A percentile compares a stretch with the other conserved stretches of the same genome.
Evolutionary conservation across 2,888 invertebrate species (phyloP).

Genomic region (Caenorhabditis imperialis): DNA sequence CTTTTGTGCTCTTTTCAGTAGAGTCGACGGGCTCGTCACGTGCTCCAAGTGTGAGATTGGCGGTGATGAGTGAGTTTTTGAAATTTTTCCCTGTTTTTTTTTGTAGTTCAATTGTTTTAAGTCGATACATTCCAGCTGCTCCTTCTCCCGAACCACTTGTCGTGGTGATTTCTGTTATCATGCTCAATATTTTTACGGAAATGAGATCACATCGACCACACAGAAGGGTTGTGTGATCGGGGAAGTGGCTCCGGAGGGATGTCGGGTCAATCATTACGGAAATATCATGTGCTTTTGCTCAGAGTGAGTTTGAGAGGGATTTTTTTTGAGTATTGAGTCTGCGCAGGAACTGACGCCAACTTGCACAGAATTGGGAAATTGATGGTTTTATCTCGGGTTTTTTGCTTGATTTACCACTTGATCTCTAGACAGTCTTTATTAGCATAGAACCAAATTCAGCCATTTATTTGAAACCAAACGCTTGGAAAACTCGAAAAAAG

Average conservation of each 20-base stretch:
- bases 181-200: conserved; percentile 50
- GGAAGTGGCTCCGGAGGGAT: conserved; percentile 44
- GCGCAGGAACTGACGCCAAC: too few species aligned
- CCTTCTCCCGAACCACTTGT: conserved; percentile 24
- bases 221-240: conserved; percentile 61
- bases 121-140: conserved; percentile 6
- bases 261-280: conserved; percentile 59
- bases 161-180: conserved; percentile 52
- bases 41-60: background rate
- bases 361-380: too few species aligned
- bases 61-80: background rate
- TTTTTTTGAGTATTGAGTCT: background rate
- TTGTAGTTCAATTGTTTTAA: too few species aligned
- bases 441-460: too few species aligned
- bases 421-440: too few species aligned
- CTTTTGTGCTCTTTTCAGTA: background rate
- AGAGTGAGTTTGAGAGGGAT: conserved; percentile 27
- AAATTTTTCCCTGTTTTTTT: background rate
- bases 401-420: too few species aligned
- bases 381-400: too few species aligned
- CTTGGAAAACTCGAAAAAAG: too few species aligned
- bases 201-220: conserved; percentile 29
- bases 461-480: too few species aligned
- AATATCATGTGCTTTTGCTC: conserved; percentile 59
- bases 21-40: background rate